A percentile compares a stretch with the other conserved stretches of the same genome.
phyloP scores from a whole-genome alignment of 2,888 invertebrate genomes.

The Agelastica alni region DNA sequence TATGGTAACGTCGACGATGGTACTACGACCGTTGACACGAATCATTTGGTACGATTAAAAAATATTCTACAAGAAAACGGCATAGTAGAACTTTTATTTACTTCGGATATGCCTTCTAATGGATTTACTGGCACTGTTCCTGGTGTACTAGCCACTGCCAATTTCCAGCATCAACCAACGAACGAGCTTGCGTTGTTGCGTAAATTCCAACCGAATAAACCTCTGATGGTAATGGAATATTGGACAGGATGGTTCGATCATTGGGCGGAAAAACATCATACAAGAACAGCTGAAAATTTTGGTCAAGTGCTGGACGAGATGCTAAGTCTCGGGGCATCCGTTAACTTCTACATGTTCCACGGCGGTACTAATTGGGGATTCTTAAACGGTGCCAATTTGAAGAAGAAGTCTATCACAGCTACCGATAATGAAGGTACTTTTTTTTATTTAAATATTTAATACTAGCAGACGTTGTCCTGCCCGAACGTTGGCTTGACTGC shows the following conservation, averaged over 20 bases:
- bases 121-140: slow-evolving; percentile 52
- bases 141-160: slow-evolving; percentile 58
- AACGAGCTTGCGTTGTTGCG: slow-evolving; percentile 54
- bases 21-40: slow-evolving; percentile 41
- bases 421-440: slow-evolving; percentile 20
- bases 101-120: slow-evolving; percentile 56
- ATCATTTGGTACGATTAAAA: slow-evolving; percentile 56
- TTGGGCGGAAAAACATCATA: slow-evolving; percentile 56
- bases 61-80: slow-evolving; percentile 51
- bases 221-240: slow-evolving; percentile 63
- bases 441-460: not conserved
- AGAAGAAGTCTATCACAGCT: slow-evolving; percentile 14
- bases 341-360: slow-evolving; percentile 90
- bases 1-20: slow-evolving; percentile 61
- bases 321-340: slow-evolving; percentile 39
- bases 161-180: slow-evolving; percentile 58
- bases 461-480: too few species aligned
- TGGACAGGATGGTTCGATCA: slow-evolving; percentile 65
- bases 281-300: slow-evolving; percentile 37
- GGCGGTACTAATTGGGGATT: slow-evolving; percentile 87
- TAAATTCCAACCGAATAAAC: slow-evolving; percentile 57
- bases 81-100: slow-evolving; percentile 58
- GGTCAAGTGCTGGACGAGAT: slow-evolving; percentile 32
- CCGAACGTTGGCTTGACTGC: too few species aligned
- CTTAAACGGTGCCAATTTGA: slow-evolving; percentile 43